Evolutionary conservation across 2,797 vertebrate species (phyloP).

Genomic region (Buphagus erythrorhynchus): DNA sequence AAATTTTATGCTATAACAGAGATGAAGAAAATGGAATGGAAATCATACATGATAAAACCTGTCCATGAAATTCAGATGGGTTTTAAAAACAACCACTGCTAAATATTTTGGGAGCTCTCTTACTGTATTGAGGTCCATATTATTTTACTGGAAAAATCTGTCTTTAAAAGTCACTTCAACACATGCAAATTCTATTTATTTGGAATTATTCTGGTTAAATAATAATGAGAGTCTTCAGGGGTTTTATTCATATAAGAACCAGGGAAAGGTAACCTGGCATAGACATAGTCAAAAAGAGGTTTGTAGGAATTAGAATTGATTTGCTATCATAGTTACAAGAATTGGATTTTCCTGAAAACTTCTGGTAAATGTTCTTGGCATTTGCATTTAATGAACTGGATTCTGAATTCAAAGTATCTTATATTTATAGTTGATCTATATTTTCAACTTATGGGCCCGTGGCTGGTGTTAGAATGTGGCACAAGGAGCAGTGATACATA

Average conservation of each 20-base stretch:
- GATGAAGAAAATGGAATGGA: constrained; percentile 80
- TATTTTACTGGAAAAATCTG: not conserved
- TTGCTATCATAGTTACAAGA: not conserved
- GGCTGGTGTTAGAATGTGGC: not conserved
- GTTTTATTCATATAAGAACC: not conserved
- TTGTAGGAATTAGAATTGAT: not conserved
- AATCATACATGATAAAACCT: constrained; percentile 76
- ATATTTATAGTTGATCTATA: not conserved
- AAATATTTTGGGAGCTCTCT: constrained; percentile 46
- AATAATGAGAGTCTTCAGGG: not conserved
- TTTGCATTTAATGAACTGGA: not conserved
- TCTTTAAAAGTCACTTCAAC: not conserved
- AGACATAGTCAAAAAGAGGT: not conserved
- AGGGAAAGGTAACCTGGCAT: not conserved
- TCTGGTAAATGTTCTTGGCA: not conserved
- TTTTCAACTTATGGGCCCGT: not conserved
- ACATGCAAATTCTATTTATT: not conserved
- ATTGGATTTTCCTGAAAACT: not conserved
- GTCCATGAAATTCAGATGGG: constrained; percentile 56
- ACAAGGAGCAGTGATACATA: not conserved
- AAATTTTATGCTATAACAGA: constrained; percentile 83
- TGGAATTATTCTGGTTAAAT: not conserved
- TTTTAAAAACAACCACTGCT: constrained; percentile 45
- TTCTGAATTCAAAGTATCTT: not conserved
- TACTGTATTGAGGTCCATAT: not conserved